phyloP scores from a whole-genome alignment of 2,888 invertebrate species.

The Anoplius nigerrimus region DNA sequence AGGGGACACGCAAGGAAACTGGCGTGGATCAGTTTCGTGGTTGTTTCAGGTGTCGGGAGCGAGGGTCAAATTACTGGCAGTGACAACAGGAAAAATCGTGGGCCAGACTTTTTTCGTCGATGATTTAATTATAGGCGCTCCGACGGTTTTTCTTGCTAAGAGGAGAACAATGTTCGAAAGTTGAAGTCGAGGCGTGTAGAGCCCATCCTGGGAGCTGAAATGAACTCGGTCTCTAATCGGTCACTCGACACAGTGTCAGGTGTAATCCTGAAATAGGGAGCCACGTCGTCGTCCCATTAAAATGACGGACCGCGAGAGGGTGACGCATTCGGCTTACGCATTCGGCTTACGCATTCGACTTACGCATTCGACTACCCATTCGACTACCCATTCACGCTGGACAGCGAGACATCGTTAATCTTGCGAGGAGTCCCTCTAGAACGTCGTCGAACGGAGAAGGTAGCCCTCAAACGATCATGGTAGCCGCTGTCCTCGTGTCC shows the following conservation, averaged over 20 bases:
- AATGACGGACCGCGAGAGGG: constrained; percentile 44
- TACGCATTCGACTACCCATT: too few species aligned
- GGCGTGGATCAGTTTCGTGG: too few species aligned
- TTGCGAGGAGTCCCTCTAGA: constrained; percentile 35
- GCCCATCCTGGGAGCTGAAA: too few species aligned
- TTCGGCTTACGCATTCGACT: too few species aligned
- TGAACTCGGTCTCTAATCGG: too few species aligned
- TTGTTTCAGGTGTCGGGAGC: too few species aligned
- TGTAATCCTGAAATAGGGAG: constrained; percentile 50
- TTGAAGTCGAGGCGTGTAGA: too few species aligned
- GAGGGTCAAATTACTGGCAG: too few species aligned
- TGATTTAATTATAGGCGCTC: too few species aligned
- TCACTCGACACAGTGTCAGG: constrained; percentile 15
- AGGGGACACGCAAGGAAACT: too few species aligned
- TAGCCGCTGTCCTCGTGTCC: constrained; percentile 28
- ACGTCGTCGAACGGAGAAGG: constrained; percentile 6
- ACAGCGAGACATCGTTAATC: constrained; percentile 46
- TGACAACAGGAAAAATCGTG: too few species aligned
- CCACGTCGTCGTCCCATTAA: constrained; percentile 50
- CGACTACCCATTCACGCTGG: constrained; percentile 30
- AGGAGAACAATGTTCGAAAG: constrained; percentile 31
- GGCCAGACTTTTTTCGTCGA: neutral
- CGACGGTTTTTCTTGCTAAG: constrained; percentile 38
- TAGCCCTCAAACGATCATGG: constrained; percentile 33
- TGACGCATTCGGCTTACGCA: constrained; percentile 33